Percentiles rank a stretch among this genome's conserved stretches.
These are phyloP conservation scores for Eulemur rufifrons DNA, from an alignment of 2,113 vertebrate species.

Conservation along the genomic window DNA sequence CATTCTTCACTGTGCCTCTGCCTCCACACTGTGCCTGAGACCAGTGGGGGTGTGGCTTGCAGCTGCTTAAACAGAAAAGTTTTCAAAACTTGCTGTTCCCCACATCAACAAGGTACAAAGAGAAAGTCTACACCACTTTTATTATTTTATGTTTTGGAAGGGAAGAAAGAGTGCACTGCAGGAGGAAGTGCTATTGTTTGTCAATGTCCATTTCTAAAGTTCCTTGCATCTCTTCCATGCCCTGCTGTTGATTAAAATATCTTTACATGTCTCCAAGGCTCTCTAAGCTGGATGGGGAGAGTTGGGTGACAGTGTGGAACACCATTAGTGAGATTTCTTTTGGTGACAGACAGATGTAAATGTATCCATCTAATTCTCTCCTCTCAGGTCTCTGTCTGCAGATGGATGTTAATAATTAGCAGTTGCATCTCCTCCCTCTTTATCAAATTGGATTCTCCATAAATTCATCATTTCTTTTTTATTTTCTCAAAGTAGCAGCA, in stretches of 20 bases:
- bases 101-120: background rate
- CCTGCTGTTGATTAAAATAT: slow-evolving; percentile 68
- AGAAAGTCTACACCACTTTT: background rate
- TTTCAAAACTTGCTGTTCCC: background rate
- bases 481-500: slow-evolving; percentile 86
- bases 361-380: slow-evolving; percentile 85
- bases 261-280: slow-evolving; percentile 34
- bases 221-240: background rate
- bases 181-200: background rate
- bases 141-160: background rate
- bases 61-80: slow-evolving; percentile 8
- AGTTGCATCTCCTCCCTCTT: slow-evolving; percentile 78
- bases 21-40: background rate
- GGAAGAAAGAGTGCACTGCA: background rate
- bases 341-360: slow-evolving; percentile 86
- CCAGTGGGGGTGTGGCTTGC: background rate
- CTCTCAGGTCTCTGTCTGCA: slow-evolving; percentile 84
- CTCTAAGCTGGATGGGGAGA: slow-evolving; percentile 76
- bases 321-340: slow-evolving; percentile 87
- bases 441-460: slow-evolving; percentile 85
- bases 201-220: slow-evolving; percentile 43
- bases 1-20: background rate
- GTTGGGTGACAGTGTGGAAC: slow-evolving; percentile 84
- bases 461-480: slow-evolving; percentile 85
- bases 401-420: slow-evolving; percentile 88